These are phyloP conservation scores for Epirrita christyi DNA, from an alignment of 2,888 invertebrate genomes.

Conservation along the genomic window DNA sequence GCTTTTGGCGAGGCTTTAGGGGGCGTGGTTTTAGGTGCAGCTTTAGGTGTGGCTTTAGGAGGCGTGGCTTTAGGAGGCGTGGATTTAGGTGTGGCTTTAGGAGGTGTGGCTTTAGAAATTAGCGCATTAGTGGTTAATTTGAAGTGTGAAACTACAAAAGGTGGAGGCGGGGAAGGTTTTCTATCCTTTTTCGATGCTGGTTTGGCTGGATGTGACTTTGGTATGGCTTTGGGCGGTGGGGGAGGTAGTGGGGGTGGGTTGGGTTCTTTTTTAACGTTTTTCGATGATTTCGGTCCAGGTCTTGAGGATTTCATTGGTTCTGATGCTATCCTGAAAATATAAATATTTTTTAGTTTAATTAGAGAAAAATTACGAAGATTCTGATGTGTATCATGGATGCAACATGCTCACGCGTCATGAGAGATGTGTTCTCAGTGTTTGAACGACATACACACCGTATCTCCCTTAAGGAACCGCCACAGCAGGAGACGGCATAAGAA, in stretches of 20 bases:
- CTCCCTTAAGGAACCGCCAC: no score
- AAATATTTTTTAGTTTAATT: neutral
- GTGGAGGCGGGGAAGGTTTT: constrained; percentile 5
- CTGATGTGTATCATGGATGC: neutral
- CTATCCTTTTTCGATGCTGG: constrained; percentile 1
- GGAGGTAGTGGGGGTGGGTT: no score
- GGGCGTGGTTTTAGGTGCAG: neutral
- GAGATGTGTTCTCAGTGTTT: neutral
- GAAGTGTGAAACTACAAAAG: neutral
- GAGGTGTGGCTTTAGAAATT: no score
- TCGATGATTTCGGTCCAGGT: constrained; percentile 26
- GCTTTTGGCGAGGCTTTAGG: neutral
- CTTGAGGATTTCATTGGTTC: constrained; percentile 19
- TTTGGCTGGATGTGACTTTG: constrained; percentile 1
- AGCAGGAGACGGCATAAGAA: no score
- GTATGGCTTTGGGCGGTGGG: neutral
- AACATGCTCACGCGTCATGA: neutral
- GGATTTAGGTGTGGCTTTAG: neutral
- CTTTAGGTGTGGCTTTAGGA: neutral
- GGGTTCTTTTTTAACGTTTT: constrained; percentile 5
- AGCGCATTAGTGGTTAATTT: neutral
- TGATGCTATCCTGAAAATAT: neutral
- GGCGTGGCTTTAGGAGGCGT: neutral
- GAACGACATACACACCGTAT: no score
- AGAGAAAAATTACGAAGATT: neutral